Evolutionary conservation across 2,888 invertebrate genomes (phyloP), one percentile per base, ranked within the genome.

Genomic region (Linnaemya vulpina): DNA sequence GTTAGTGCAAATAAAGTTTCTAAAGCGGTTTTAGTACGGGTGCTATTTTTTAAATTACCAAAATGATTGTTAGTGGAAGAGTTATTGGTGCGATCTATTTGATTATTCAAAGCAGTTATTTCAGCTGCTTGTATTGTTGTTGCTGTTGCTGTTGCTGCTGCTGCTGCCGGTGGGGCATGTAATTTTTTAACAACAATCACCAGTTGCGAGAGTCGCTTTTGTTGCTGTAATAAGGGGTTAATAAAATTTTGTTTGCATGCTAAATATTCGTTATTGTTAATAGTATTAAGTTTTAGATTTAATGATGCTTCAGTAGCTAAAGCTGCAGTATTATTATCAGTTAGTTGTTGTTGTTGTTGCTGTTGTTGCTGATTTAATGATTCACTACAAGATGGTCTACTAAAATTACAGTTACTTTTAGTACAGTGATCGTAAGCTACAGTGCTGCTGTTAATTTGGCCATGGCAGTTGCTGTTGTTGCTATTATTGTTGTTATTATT

Each of bases 141-240:
- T 80, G 75, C 65, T 73, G 58, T 7, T n/a, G 38, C 43, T 60
- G 62, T 13, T 17, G 73, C 0, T 58, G 65, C 15, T 55, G 62
- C 10, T 55, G 79, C 22, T 43, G 58, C 3, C 75, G 75, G 63
- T 73, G 63, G 25, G 68, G 80, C 60, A 82, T 86, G 78, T 13
- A 80, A n/a, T 67, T 81, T 87, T 74, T 71, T 77, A 25, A 83
- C 78, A 80, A 84, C 87, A 82, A 84, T 86, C 62, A 82, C 86
- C 55, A 81, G 82, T 75, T 83, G 81, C 43, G 77, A 82, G 49
- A 83, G 74, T 58, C 79, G 83, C 58, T 85, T 83, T 60, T 73
- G 82, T 46, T 77, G 86, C 73, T 63, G 84, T 62, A 68, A 78
- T 74, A 22, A 13, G 9, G 53, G 40, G 8, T 63, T 73, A 81